A percentile compares a stretch with the other conserved stretches of the same genome.
Evolutionary conservation across 2,888 invertebrate species (phyloP).

Genomic region (Agrochola lota): DNA sequence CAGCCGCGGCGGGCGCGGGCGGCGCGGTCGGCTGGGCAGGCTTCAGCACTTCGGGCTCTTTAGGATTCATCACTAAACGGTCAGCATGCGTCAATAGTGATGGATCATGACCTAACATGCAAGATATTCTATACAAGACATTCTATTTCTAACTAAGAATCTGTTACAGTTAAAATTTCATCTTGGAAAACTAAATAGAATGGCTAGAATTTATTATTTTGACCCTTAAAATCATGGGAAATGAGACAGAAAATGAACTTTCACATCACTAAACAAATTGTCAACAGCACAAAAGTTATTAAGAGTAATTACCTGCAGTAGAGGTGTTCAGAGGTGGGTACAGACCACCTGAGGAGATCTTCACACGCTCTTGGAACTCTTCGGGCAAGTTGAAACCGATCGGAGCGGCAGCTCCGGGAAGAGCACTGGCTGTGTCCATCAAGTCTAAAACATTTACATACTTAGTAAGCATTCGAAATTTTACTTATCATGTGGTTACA

Average conservation of each 20-base stretch:
- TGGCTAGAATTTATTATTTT: not conserved
- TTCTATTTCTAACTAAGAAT: not conserved
- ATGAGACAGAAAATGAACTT: slow-evolving; percentile 41
- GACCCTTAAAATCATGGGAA: not conserved
- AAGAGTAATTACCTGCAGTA: slow-evolving; percentile 79
- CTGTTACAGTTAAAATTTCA: not conserved
- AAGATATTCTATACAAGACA: not conserved
- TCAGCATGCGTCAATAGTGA: slow-evolving; percentile 62
- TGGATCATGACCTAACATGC: slow-evolving; percentile 33
- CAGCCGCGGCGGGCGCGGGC: slow-evolving; percentile 33
- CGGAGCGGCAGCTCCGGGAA: slow-evolving; percentile 60
- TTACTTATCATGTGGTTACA: not conserved
- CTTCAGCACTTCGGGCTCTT: slow-evolving; percentile 73
- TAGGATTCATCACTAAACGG: slow-evolving; percentile 83
- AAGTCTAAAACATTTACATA: slow-evolving; percentile 73
- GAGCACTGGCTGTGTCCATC: slow-evolving; percentile 72
- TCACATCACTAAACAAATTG: slow-evolving; percentile 33
- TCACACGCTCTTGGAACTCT: slow-evolving; percentile 79
- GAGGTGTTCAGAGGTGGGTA: slow-evolving; percentile 83
- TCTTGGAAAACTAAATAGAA: not conserved
- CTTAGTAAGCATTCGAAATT: not conserved
- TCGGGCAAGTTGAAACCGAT: slow-evolving; percentile 81
- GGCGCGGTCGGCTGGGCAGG: slow-evolving; percentile 44
- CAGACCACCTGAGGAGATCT: slow-evolving; percentile 72
- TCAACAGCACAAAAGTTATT: slow-evolving; percentile 7